These are phyloP conservation scores for Bombus haemorrhoidalis DNA, from an alignment of 1,140 invertebrate species.

Conservation along the genomic window DNA sequence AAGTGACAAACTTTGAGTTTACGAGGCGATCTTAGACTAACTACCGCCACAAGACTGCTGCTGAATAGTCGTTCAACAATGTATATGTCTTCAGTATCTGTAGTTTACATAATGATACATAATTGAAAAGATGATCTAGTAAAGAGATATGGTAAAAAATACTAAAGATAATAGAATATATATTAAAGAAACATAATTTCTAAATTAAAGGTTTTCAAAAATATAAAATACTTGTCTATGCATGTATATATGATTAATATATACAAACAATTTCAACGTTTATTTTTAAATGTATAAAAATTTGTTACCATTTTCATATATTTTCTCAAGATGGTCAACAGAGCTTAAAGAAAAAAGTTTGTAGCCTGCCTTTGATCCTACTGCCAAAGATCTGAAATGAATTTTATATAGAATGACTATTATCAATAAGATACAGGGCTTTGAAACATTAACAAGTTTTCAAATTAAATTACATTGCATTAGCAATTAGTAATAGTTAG, in stretches of 20 bases:
- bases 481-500: neutral
- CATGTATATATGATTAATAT: neutral
- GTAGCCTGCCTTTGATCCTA: constrained; percentile 94
- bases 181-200: neutral
- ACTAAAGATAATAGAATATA: constrained; percentile 10
- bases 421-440: neutral
- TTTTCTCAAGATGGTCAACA: constrained; percentile 93
- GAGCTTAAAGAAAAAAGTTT: constrained; percentile 93
- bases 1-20: constrained; percentile 98
- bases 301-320: constrained; percentile 91
- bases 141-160: neutral
- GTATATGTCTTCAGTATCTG: constrained; percentile 93
- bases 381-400: constrained; percentile 92
- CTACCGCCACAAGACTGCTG: constrained; percentile 97
- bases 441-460: neutral
- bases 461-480: neutral
- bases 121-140: constrained; percentile 8
- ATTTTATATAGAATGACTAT: neutral
- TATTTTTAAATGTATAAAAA: neutral
- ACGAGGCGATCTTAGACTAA: constrained; percentile 94
- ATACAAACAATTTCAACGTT: neutral
- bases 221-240: neutral
- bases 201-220: neutral
- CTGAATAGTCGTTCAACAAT: constrained; percentile 98
- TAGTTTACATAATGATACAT: constrained; percentile 29